Percentiles rank a stretch among this genome's conserved stretches.
phyloP scores from a whole-genome alignment of 2,113 vertebrate genomes.

The Synodontis membranacea region DNA sequence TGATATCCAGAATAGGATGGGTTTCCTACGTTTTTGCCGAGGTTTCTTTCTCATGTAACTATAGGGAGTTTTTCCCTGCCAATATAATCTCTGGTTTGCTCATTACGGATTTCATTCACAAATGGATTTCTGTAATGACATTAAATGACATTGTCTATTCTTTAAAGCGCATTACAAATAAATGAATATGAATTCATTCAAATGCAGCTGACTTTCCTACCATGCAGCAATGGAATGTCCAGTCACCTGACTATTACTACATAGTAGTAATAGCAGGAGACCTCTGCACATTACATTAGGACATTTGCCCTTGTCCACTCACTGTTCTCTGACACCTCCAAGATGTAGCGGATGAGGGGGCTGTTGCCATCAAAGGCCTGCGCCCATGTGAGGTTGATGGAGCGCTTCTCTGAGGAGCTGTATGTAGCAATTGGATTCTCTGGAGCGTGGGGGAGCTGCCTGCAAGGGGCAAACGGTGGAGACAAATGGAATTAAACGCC shows the following conservation, averaged over 20 bases:
- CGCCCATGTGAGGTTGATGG: constrained; percentile 95
- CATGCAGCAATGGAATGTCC: background rate
- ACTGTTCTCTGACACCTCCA: constrained; percentile 99
- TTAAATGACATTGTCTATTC: background rate
- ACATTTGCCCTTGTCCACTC: constrained; percentile 64
- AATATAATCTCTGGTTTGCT: background rate
- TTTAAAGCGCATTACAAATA: background rate
- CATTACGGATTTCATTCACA: background rate
- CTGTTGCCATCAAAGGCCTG: constrained; percentile 97
- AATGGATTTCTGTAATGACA: background rate
- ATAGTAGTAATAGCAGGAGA: background rate
- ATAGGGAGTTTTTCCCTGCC: background rate
- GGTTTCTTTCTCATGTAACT: background rate
- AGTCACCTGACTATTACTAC: background rate
- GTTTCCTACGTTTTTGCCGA: background rate
- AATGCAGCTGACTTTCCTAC: background rate
- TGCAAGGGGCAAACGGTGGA: constrained; percentile 54
- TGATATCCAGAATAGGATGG: background rate
- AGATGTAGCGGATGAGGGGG: constrained; percentile 86
- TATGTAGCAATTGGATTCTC: constrained; percentile 84
- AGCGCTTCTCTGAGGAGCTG: constrained; percentile 80
- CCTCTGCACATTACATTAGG: background rate
- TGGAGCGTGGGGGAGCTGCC: constrained; percentile 91
- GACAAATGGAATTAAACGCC: constrained; percentile 10
- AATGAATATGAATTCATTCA: background rate